Evolutionary conservation across 2,888 invertebrate species (phyloP).

Genomic region (Campoplex nolae): DNA sequence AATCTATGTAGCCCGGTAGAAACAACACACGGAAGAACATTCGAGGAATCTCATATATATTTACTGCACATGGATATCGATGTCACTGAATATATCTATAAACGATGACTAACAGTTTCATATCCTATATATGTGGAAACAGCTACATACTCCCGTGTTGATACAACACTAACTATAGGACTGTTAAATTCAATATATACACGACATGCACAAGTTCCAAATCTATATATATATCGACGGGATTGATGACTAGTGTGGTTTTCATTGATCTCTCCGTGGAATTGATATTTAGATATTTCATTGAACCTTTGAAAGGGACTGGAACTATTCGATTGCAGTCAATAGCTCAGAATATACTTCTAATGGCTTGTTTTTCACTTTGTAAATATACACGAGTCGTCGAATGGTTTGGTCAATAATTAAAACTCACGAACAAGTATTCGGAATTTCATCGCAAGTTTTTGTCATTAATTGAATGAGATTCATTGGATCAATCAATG

Average conservation of each 20-base stretch:
- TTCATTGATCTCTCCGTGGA: constrained; percentile 32
- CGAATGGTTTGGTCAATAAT: neutral
- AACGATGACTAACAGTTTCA: constrained; percentile 22
- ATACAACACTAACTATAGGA: constrained; percentile 24
- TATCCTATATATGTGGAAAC: neutral
- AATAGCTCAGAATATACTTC: neutral
- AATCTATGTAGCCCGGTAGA: neutral
- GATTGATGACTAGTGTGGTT: constrained; percentile 27
- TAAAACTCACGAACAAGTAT: neutral
- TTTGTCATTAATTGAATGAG: neutral
- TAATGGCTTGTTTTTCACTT: neutral
- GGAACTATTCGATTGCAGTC: neutral
- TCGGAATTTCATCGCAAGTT: neutral
- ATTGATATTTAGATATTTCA: constrained; percentile 10
- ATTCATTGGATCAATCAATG: neutral
- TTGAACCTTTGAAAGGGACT: neutral
- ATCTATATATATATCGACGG: neutral
- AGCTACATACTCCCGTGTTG: neutral
- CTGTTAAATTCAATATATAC: neutral
- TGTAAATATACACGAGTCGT: neutral
- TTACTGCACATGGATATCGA: neutral
- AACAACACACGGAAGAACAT: constrained; percentile 5
- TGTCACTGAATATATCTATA: neutral
- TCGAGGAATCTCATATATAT: neutral
- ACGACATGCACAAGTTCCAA: constrained; percentile 1